Evolutionary conservation across 2,888 invertebrate genomes (phyloP).

Genomic region (Phengaris arion): DNA sequence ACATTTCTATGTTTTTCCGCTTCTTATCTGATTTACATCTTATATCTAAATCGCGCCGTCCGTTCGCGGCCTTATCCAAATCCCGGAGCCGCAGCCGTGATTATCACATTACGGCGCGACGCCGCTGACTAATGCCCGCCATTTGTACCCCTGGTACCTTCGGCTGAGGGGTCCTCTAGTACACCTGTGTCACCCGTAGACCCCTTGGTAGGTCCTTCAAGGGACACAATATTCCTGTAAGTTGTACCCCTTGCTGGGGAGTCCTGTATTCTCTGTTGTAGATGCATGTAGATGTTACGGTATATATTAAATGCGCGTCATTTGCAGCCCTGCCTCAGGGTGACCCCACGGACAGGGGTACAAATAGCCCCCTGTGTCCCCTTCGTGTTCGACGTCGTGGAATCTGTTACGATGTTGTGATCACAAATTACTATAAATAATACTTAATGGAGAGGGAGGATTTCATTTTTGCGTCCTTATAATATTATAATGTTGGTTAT

Average conservation of each 20-base stretch:
- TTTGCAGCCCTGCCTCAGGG: not conserved
- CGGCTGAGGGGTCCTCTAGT: not conserved
- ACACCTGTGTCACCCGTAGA: not conserved
- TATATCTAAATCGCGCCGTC: not conserved
- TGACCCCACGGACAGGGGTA: not conserved
- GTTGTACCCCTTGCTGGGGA: no score
- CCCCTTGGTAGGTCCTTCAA: no score
- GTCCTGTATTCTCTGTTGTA: not conserved
- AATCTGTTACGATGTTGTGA: not conserved
- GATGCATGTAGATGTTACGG: not conserved
- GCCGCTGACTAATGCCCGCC: conserved; percentile 4
- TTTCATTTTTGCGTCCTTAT: not conserved
- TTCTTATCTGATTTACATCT: no score
- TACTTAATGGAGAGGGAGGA: not conserved
- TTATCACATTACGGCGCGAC: not conserved
- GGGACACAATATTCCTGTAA: no score
- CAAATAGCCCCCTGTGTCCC: not conserved
- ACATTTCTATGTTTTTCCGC: no score
- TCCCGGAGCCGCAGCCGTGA: conserved; percentile 4
- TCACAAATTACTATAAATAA: not conserved
- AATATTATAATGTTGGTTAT: not conserved
- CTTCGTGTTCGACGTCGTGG: not conserved
- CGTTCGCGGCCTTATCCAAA: not conserved
- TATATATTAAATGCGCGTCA: not conserved
- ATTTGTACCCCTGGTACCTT: not conserved